Conservation (phyloP, 2,113 vertebrate species). For the Hippocampus barbouri region DNA sequence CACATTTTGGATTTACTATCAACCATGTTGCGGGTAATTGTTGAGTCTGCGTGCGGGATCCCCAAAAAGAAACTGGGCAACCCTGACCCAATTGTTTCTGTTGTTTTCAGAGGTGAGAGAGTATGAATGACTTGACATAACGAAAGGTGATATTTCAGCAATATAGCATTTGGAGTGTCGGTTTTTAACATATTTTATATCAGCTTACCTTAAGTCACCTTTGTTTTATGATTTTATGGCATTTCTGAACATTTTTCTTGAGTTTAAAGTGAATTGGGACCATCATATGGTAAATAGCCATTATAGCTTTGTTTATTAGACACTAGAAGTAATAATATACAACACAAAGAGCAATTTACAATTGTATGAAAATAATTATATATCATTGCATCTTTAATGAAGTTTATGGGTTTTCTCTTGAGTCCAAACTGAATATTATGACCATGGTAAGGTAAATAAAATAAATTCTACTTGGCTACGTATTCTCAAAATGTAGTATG, state of each 20-base stretch:
- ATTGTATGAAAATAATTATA: too few species aligned
- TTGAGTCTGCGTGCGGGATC: slow-evolving; percentile 85
- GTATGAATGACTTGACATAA: neutral
- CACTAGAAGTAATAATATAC: too few species aligned
- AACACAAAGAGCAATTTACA: too few species aligned
- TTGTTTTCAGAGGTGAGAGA: slow-evolving; percentile 89
- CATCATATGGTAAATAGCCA: too few species aligned
- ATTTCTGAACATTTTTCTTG: neutral
- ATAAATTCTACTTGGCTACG: neutral
- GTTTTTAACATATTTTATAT: neutral
- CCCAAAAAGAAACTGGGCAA: slow-evolving; percentile 89
- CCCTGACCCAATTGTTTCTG: slow-evolving; percentile 84
- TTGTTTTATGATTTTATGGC: neutral
- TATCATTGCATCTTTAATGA: neutral
- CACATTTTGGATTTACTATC: neutral
- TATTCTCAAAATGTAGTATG: neutral
- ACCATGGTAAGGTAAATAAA: neutral
- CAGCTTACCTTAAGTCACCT: neutral
- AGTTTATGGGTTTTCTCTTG: neutral
- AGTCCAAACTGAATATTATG: slow-evolving; percentile 12
- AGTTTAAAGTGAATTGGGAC: too few species aligned
- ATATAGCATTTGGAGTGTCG: neutral
- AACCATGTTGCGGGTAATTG: slow-evolving; percentile 85
- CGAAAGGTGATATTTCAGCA: neutral
- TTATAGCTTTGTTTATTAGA: too few species aligned